Percentiles rank a stretch among this genome's conserved stretches.
These are phyloP conservation scores for Drosophila meridiana DNA, from an alignment of 2,888 invertebrate genomes.

Conservation along the genomic window DNA sequence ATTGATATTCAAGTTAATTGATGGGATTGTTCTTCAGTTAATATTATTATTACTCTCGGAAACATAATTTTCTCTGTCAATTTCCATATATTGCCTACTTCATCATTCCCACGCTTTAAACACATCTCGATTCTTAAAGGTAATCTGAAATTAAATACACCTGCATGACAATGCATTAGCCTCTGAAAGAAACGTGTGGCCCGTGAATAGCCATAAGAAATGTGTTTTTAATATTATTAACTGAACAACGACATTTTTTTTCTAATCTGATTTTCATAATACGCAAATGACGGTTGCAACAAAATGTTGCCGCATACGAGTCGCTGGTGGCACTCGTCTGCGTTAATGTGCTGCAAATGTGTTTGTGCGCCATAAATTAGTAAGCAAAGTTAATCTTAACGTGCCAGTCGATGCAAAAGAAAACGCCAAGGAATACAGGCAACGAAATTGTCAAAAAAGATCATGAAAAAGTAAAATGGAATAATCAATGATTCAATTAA, in stretches of 20 bases:
- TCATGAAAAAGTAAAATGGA: too few species aligned
- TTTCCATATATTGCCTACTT: neutral
- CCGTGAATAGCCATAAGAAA: neutral
- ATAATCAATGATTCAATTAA: too few species aligned
- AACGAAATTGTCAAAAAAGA: constrained; percentile 16
- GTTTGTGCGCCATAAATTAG: constrained; percentile 52
- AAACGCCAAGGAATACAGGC: constrained; percentile 29
- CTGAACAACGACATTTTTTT: constrained; percentile 37
- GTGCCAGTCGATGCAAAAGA: constrained; percentile 49
- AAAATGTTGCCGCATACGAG: constrained; percentile 15
- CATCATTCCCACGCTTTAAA: neutral
- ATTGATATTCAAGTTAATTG: too few species aligned
- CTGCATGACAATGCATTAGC: neutral
- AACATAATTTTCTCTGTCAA: too few species aligned
- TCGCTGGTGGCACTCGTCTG: constrained; percentile 3
- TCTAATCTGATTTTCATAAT: constrained; percentile 53
- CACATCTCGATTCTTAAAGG: neutral
- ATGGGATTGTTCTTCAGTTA: neutral
- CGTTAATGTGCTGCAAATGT: constrained; percentile 51
- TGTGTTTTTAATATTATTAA: constrained; percentile 30
- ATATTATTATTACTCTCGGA: neutral
- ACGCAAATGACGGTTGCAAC: constrained; percentile 30
- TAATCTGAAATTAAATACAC: neutral
- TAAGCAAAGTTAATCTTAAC: constrained; percentile 57
- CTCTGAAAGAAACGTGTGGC: neutral